Percentiles rank a stretch among this genome's conserved stretches.
These are phyloP conservation scores for Lordiphosa collinella DNA, from an alignment of 1,140 invertebrate species.

Conservation along the genomic window DNA sequence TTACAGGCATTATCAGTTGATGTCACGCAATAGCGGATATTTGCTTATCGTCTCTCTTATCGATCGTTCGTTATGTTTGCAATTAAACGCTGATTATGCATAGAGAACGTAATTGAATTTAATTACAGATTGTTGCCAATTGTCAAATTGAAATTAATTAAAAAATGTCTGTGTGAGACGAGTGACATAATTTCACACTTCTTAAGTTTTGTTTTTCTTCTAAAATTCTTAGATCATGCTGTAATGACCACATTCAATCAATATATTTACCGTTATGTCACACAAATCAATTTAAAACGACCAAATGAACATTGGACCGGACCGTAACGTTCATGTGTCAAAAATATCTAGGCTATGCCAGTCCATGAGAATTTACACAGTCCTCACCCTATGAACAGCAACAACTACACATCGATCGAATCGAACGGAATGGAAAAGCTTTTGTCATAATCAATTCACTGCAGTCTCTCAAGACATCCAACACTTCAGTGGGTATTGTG, in stretches of 20 bases:
- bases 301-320: constrained; percentile 59
- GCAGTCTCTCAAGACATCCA: constrained; percentile 25
- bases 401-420: constrained; percentile 2
- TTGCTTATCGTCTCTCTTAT: constrained; percentile 13
- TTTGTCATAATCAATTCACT: constrained; percentile 63
- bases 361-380: constrained; percentile 52
- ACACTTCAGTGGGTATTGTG: constrained; percentile 18
- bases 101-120: constrained; percentile 55
- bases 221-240: constrained; percentile 38
- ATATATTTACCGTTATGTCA: constrained; percentile 21
- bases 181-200: constrained; percentile 36
- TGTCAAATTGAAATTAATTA: constrained; percentile 49
- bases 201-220: constrained; percentile 9
- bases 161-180: constrained; percentile 3
- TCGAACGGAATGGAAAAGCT: constrained; percentile 30
- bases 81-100: constrained; percentile 48
- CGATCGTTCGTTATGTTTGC: constrained; percentile 14
- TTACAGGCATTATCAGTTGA: constrained; percentile 12
- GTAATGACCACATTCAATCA: constrained; percentile 40
- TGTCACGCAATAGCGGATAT: background rate
- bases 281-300: constrained; percentile 69
- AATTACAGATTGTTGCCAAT: constrained; percentile 41
- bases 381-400: constrained; percentile 5
- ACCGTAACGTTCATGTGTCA: constrained; percentile 34
- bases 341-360: constrained; percentile 51